phyloP scores from a whole-genome alignment of 2,797 vertebrate genomes.

The Coregonus ussuriensis region DNA sequence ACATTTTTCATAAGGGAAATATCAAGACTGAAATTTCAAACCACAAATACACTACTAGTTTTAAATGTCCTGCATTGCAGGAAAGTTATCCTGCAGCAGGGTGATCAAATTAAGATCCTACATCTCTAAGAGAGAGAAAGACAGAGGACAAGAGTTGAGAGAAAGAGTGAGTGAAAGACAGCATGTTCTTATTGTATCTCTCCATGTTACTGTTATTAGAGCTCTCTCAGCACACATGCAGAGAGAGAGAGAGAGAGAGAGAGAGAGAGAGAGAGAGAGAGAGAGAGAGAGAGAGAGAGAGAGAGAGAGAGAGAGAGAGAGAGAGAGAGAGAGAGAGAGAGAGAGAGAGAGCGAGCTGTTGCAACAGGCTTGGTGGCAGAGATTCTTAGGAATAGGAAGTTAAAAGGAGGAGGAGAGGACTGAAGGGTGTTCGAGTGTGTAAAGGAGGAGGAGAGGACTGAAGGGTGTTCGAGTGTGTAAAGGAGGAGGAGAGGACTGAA shows the following conservation, averaged over 20 bases:
- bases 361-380: too few species aligned
- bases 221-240: not conserved
- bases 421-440: constrained; percentile 14
- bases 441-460: not conserved
- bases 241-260: not conserved
- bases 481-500: too few species aligned
- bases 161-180: constrained; percentile 14
- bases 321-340: not conserved
- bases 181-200: not conserved
- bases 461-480: too few species aligned
- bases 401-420: not conserved
- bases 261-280: not conserved
- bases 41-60: too few species aligned
- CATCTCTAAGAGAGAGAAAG: constrained; percentile 22
- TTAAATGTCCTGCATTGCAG: too few species aligned
- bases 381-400: too few species aligned
- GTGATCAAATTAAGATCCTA: too few species aligned
- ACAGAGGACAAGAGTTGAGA: too few species aligned
- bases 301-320: not conserved
- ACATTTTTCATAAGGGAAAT: not conserved
- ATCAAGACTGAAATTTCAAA: too few species aligned
- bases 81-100: too few species aligned
- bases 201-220: constrained; percentile 28
- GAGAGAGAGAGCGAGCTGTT: not conserved
- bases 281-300: not conserved